These are phyloP conservation scores for Leucosticte australis DNA, from an alignment of 2,113 vertebrate species.

Conservation along the genomic window DNA sequence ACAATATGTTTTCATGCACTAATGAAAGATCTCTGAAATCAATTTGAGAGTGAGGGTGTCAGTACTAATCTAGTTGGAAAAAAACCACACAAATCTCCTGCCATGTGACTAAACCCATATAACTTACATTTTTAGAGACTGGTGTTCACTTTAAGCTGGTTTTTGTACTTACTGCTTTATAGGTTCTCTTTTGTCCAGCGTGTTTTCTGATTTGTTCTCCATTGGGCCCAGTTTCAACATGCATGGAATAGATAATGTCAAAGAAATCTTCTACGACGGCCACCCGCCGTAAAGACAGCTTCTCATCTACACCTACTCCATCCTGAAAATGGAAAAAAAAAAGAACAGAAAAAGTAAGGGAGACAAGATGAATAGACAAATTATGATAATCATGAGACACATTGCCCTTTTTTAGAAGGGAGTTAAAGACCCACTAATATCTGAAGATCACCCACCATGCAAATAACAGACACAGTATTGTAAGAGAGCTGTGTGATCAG, in stretches of 20 bases:
- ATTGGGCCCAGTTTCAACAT: conserved; percentile 85
- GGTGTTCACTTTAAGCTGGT: not conserved
- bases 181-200: conserved; percentile 85
- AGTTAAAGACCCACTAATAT: not conserved
- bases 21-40: not conserved
- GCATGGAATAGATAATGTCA: conserved; percentile 88
- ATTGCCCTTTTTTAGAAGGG: not conserved
- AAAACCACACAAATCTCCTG: not conserved
- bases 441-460: not conserved
- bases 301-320: conserved; percentile 83
- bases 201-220: conserved; percentile 87
- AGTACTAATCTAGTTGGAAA: not conserved
- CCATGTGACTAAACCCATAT: not conserved
- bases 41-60: not conserved
- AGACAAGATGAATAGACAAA: not conserved
- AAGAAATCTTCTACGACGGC: conserved; percentile 88
- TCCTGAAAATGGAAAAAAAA: conserved; percentile 70
- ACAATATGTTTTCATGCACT: not conserved
- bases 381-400: not conserved
- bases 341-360: conserved; percentile 13
- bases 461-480: not conserved
- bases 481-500: not conserved
- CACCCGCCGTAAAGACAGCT: conserved; percentile 81
- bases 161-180: conserved; percentile 83
- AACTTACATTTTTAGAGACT: not conserved